phyloP scores from a whole-genome alignment of 1,140 invertebrate species.

The Brachionus plicatilis region DNA sequence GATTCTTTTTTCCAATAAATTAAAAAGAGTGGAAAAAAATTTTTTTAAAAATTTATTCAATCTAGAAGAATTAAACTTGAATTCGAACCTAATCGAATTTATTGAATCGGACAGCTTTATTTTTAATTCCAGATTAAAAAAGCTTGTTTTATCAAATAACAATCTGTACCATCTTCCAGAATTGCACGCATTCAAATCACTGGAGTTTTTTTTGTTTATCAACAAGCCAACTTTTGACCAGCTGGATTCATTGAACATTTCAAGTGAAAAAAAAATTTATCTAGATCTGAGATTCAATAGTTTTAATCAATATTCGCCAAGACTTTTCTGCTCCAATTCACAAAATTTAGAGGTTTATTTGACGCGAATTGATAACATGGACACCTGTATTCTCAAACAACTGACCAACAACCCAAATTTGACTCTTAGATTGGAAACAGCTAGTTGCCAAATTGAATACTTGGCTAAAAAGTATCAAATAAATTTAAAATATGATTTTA shows the following conservation, averaged over 20 bases:
- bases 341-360: not conserved
- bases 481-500: not conserved
- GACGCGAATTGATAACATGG: not conserved
- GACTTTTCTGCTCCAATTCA: not conserved
- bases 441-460: not conserved
- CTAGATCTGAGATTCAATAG: not conserved
- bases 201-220: not conserved
- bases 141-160: not conserved
- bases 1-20: not conserved
- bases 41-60: not conserved
- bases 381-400: not conserved
- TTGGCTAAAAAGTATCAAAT: not conserved
- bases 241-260: not conserved
- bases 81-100: not conserved
- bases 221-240: not conserved
- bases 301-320: not conserved
- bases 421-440: not conserved
- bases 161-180: not conserved
- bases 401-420: not conserved
- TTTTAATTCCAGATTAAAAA: not conserved
- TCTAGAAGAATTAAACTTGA: not conserved
- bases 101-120: not conserved
- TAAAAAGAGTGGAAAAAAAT: not conserved
- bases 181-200: not conserved
- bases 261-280: not conserved